These are phyloP conservation scores for Trachelus troglodyta DNA, from an alignment of 2,888 invertebrate genomes.

Conservation along the genomic window DNA sequence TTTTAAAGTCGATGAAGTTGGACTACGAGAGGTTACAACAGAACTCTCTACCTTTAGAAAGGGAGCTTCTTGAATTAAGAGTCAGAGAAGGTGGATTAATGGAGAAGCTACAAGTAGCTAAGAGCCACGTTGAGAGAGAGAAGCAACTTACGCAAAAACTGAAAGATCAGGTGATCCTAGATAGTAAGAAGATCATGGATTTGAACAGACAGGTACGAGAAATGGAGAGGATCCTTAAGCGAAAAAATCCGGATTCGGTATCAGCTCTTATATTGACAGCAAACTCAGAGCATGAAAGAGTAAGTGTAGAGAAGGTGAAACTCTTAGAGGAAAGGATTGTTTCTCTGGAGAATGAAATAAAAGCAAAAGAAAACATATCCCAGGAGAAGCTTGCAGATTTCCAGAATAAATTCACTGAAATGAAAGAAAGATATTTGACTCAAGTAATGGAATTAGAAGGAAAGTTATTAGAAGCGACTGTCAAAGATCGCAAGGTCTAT, in stretches of 20 bases:
- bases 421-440: constrained; percentile 80
- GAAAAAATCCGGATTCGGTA: constrained; percentile 86
- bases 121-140: constrained; percentile 58
- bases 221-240: constrained; percentile 83
- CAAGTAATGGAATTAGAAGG: constrained; percentile 66
- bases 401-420: constrained; percentile 81
- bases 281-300: constrained; percentile 58
- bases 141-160: constrained; percentile 58
- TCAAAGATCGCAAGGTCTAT: constrained; percentile 44
- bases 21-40: constrained; percentile 57
- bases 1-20: constrained; percentile 46
- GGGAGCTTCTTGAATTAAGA: constrained; percentile 55
- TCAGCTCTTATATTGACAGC: constrained; percentile 75
- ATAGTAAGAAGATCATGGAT: constrained; percentile 75
- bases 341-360: constrained; percentile 77
- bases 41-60: constrained; percentile 54
- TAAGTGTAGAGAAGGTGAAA: constrained; percentile 63
- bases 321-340: constrained; percentile 79
- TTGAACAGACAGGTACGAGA: constrained; percentile 83
- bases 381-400: constrained; percentile 78
- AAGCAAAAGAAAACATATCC: constrained; percentile 77
- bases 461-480: constrained; percentile 43
- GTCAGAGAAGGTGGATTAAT: constrained; percentile 47
- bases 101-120: constrained; percentile 54
- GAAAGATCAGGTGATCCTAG: constrained; percentile 61